phyloP scores from a whole-genome alignment of 1,140 invertebrate species.

The Drosophila arizonae region DNA sequence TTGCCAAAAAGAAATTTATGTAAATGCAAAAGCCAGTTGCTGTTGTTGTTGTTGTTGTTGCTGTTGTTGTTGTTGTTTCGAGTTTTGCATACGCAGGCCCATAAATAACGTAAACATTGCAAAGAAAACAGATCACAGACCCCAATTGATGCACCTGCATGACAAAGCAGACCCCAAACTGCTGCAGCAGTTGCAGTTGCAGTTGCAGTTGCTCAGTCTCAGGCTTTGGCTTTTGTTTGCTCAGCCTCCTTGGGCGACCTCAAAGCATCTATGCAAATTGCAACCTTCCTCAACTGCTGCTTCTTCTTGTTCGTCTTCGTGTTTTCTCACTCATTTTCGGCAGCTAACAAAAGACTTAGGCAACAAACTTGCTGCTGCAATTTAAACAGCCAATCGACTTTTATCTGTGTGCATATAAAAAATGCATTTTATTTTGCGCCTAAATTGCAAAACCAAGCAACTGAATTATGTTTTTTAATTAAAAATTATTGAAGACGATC shows the following conservation, averaged over 20 bases:
- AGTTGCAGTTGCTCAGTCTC: neutral
- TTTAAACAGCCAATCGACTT: constrained; percentile 21
- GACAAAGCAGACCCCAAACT: neutral
- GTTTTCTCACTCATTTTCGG: constrained; percentile 9
- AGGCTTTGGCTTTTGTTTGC: constrained; percentile 3
- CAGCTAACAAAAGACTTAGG: constrained; percentile 57
- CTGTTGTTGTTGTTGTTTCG: neutral
- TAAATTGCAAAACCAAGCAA: constrained; percentile 48
- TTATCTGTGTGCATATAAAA: constrained; percentile 39
- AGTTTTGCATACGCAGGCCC: constrained; percentile 31
- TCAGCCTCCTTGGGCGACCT: constrained; percentile 28
- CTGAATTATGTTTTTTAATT: constrained; percentile 69
- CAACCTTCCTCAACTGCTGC: neutral
- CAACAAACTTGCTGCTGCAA: constrained; percentile 40
- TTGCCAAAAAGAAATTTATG: constrained; percentile 61
- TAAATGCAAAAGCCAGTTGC: constrained; percentile 46
- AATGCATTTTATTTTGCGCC: constrained; percentile 55
- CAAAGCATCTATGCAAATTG: constrained; percentile 12
- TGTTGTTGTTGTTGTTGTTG: neutral
- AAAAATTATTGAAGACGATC: constrained; percentile 55
- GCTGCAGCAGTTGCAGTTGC: neutral
- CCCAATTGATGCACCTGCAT: constrained; percentile 38
- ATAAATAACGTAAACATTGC: constrained; percentile 46
- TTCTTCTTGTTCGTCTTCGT: neutral
- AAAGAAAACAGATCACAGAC: constrained; percentile 14